Evolutionary conservation across 2,888 invertebrate species (phyloP), one percentile per base, ranked within the genome.

Genomic region (Hermodice carunculata): DNA sequence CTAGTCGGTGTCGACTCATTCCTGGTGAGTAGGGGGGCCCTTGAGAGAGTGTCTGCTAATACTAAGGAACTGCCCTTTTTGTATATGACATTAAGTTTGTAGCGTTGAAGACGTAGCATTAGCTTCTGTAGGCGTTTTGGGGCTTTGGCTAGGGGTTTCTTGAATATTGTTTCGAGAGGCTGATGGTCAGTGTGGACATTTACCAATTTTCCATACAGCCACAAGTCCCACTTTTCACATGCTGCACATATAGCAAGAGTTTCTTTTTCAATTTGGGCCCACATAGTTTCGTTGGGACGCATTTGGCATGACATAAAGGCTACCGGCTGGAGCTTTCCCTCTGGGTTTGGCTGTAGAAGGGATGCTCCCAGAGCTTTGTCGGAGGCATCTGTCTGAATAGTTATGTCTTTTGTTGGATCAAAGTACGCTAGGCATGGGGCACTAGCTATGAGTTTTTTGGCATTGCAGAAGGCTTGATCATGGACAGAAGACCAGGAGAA

Each of bases 151-250:
- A 60, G 29, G 8, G 51, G 26, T 28, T n/a, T n/a, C n/a, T n/a
- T n/a, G n/a, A n/a, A n/a, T n/a, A n/a, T n/a, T n/a, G n/a, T n/a
- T n/a, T n/a, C n/a, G n/a, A n/a, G n/a, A n/a, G n/a, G 62, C 48
- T 54, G 31, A 26, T 61, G 61, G 31, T 62, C 62, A 5, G 46
- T 56, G 48, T 62, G 48, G 6, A 61, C 43, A 29, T 22, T 61
- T n/a, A 48, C 37, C 3, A 14, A 14, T 14, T 46, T 51, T 32
- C 56, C 62, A 34, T 44, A 62, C 5, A 62, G 29, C 46, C 56
- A 62, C 5, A 26, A 34, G 49, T 62, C 56, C n/a, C 29, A 62
- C 26, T 32, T 54, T 22, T 40, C 42, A 29, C 26, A 61, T 8
- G 22, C 34, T 8, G 34, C 11, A 8, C 17, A n/a, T 8, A 59